A percentile compares a stretch with the other conserved stretches of the same genome.
phyloP scores from a whole-genome alignment of 1,140 invertebrate genomes.

The Leptopilina boulardi region DNA sequence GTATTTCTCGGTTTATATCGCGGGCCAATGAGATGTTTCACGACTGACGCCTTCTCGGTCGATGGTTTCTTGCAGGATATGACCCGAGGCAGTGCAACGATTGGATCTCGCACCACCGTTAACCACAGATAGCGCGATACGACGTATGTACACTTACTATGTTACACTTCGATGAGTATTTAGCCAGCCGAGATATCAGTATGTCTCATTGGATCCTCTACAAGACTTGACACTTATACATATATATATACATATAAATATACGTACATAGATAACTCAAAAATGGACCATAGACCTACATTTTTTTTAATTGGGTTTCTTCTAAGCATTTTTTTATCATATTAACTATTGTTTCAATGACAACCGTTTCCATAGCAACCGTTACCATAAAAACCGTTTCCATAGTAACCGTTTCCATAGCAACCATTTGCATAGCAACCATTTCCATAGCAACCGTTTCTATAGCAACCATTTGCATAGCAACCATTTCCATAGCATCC shows the following conservation, averaged over 20 bases:
- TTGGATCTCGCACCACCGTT: slow-evolving; percentile 51
- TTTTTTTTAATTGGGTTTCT: neutral
- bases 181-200: slow-evolving; percentile 44
- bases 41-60: slow-evolving; percentile 55
- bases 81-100: slow-evolving; percentile 52
- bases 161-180: slow-evolving; percentile 48
- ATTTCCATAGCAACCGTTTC: no score
- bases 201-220: slow-evolving; percentile 22
- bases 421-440: no score
- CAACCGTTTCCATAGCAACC: no score
- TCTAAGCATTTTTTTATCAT: no score
- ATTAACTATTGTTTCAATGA: no score
- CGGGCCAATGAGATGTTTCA: slow-evolving; percentile 56
- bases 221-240: slow-evolving; percentile 22
- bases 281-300: neutral
- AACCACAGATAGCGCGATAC: slow-evolving; percentile 53
- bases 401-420: no score
- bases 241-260: no score
- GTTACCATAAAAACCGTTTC: no score
- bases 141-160: slow-evolving; percentile 30
- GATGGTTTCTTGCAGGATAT: slow-evolving; percentile 48
- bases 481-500: no score
- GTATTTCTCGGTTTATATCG: slow-evolving; percentile 35
- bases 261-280: no score
- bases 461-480: no score